Evolutionary conservation across 2,113 vertebrate genomes (phyloP).

Genomic region (Cyprichromis sp.): DNA sequence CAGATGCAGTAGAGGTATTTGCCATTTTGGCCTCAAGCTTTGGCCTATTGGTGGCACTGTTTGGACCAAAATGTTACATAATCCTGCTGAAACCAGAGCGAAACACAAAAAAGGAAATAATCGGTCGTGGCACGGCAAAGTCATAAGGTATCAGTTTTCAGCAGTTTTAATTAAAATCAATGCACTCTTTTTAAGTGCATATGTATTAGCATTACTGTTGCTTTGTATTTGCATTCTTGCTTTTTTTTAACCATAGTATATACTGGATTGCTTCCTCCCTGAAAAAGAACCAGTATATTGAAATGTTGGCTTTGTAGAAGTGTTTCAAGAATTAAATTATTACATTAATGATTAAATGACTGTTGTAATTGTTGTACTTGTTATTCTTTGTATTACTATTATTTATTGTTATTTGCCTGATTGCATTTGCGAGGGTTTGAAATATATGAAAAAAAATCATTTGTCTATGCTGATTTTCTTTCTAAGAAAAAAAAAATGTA

Average conservation of each 20-base stretch:
- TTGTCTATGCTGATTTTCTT: neutral
- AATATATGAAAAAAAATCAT: neutral
- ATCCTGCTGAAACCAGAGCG: slow-evolving; percentile 61
- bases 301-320: neutral
- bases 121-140: slow-evolving; percentile 8
- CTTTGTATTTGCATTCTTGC: neutral
- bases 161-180: neutral
- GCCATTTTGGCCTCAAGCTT: slow-evolving; percentile 33
- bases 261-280: neutral
- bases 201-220: neutral
- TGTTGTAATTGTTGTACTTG: neutral
- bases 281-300: neutral
- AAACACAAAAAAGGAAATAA: slow-evolving; percentile 66
- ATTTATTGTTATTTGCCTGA: neutral
- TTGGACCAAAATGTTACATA: slow-evolving; percentile 69
- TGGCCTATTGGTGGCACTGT: slow-evolving; percentile 58
- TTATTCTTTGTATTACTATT: neutral
- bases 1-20: neutral
- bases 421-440: neutral
- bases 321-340: neutral
- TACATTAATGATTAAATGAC: neutral
- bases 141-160: neutral
- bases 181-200: neutral
- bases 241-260: neutral
- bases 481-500: neutral